Conservation (phyloP, 2,113 vertebrate genomes). For the Chaenogobius annularis region DNA sequence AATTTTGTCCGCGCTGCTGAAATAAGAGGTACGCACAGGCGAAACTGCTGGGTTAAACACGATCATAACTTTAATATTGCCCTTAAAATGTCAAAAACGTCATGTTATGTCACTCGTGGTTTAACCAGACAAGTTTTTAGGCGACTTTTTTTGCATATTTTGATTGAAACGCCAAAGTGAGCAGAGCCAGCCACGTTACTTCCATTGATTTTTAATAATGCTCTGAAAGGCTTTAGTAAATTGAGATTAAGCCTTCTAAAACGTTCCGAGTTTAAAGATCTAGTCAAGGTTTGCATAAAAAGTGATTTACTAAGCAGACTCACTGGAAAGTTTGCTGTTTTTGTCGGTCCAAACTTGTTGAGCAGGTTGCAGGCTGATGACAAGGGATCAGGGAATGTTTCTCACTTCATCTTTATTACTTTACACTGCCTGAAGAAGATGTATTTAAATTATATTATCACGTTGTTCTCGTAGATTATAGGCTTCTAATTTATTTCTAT, state of each 20-base stretch:
- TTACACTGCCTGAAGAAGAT: not conserved
- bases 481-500: not conserved
- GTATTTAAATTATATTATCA: not conserved
- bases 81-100: not conserved
- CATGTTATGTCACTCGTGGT: not conserved
- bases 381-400: constrained; percentile 64
- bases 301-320: not conserved
- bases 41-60: constrained; percentile 61
- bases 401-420: constrained; percentile 31
- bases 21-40: constrained; percentile 44
- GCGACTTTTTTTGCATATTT: not conserved
- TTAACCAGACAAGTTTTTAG: not conserved
- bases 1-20: constrained; percentile 24
- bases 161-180: not conserved
- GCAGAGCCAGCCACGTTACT: constrained; percentile 19
- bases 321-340: constrained; percentile 36
- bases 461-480: not conserved
- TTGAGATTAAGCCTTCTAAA: constrained; percentile 7
- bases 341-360: constrained; percentile 61
- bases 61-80: constrained; percentile 51
- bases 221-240: constrained; percentile 32
- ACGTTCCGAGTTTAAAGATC: not conserved
- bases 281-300: not conserved
- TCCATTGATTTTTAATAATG: constrained; percentile 7
- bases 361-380: constrained; percentile 66